Conservation (phyloP, 2,888 invertebrate genomes). For the Andrena trimmerana region DNA sequence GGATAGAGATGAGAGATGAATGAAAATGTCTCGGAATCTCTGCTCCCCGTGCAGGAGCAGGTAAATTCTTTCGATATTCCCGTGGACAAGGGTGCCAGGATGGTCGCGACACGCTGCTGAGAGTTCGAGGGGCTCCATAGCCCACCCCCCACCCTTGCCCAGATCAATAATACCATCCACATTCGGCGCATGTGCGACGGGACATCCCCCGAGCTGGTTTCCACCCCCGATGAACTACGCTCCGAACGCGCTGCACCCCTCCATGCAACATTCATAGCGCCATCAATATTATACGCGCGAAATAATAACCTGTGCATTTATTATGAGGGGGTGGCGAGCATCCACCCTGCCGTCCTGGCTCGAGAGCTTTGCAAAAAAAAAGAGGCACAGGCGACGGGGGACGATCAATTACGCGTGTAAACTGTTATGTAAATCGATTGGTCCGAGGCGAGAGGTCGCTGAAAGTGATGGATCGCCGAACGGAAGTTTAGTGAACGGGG, state of each 20-base stretch:
- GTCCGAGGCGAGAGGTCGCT: slow-evolving; percentile 22
- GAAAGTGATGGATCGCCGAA: slow-evolving; percentile 60
- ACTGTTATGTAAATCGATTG: slow-evolving; percentile 80
- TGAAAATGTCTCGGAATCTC: not conserved
- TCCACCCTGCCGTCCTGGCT: slow-evolving; percentile 2
- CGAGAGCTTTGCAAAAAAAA: slow-evolving; percentile 42
- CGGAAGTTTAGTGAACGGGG: not conserved
- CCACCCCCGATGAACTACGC: slow-evolving; percentile 74
- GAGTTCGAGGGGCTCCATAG: slow-evolving; percentile 70
- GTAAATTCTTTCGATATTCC: slow-evolving; percentile 23
- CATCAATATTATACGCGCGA: slow-evolving; percentile 85
- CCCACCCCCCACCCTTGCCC: slow-evolving; percentile 67
- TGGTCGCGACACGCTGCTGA: slow-evolving; percentile 77
- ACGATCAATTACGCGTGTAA: slow-evolving; percentile 80
- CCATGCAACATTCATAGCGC: slow-evolving; percentile 84
- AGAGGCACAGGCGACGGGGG: slow-evolving; percentile 9
- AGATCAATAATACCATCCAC: slow-evolving; percentile 84
- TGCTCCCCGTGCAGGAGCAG: too few relatives aligned
- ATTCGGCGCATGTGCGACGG: slow-evolving; percentile 79
- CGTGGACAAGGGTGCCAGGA: slow-evolving; percentile 57
- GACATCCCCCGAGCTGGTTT: slow-evolving; percentile 68
- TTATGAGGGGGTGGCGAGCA: slow-evolving; percentile 71
- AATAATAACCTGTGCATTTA: slow-evolving; percentile 84
- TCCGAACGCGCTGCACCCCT: slow-evolving; percentile 74
- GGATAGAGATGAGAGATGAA: not conserved